Evolutionary conservation across 2,888 invertebrate genomes (phyloP), one percentile per base, ranked within the genome.

Genomic region (Drosophila setosimentum): DNA sequence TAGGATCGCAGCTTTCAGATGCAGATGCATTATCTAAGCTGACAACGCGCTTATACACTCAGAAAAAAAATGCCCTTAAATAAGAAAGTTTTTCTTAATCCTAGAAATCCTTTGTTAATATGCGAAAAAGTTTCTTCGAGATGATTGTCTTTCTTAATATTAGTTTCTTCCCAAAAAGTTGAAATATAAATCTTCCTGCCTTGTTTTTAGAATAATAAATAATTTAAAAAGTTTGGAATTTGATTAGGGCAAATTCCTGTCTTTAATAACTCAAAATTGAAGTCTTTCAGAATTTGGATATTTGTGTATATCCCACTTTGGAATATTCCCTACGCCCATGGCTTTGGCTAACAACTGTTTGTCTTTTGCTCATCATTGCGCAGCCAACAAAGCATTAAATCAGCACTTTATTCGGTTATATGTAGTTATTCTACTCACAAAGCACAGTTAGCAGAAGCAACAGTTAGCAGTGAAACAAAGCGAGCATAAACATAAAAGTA

Each of bases 351-450:
- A n/a, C 35, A n/a, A 55, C 11, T n/a, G 45, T 24, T 33, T 45
- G 18, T 32, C 24, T 42, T 30, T 33, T 33, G 27, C 33, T 49
- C 82, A 54, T 67, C 64, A 55, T n/a, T 37, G 35, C 37, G 29
- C 55, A 37, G 27, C 27, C 37, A 55, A 37, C 37, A 55, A 82
- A 81, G 77, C 80, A 76, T 81, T 74, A 80, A 85, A 82, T 75
- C 73, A 58, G 72, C 73, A 74, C 58, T 84, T 84, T 88, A 84
- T 86, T 83, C 80, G 69, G 54, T 80, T 80, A 80, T 82, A 58
- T 21, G 16, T 21, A 33, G 13, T 16, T 37, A n/a, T 55, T 11
- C 11, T 54, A 27, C 35, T 27, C 18, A 27, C 35, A 54, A 87
- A 83, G 75, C 75, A 45, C 7, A 73, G 50, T 63, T 75, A 35